Evolutionary conservation across 2,797 vertebrate species (phyloP), one percentile per base, ranked within the genome.

Genomic region (Spondyliosoma cantharus): DNA sequence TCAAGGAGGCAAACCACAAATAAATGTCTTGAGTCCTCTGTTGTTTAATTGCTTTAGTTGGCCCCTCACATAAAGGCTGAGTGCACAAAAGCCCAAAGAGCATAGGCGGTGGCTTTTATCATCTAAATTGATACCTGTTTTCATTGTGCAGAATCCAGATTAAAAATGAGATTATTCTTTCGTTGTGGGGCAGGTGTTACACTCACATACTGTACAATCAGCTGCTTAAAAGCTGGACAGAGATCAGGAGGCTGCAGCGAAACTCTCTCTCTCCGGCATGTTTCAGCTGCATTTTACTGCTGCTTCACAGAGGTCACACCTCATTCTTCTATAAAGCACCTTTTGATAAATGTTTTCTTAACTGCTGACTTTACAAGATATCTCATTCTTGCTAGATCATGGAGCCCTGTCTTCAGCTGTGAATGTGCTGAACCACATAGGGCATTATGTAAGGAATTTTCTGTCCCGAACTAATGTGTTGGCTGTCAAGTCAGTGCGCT

Each of bases 341-440:
- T 58, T 84, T 83, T 82, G 53, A 89, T 74, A 60, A 76, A 71
- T 74, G 57, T 59, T 81, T 87, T 74, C 77, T 79, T 72, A 72
- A 79, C 78, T 84, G 81, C 87, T 90, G 81, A 90, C 89, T 89
- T 86, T 80, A 92, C 78, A 82, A 88, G 88, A 84, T 87, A 82
- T 60, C 79, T 89, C 87, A 37, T 67, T 32, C 90, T 90, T 81
- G 81, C 87, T 79, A 73, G 87, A 90, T 88, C 65, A 46, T 49
- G 27, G 68, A 84, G 46, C 32, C 54, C 11, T 24, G 61, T 73
- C 80, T 72, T 60, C 66, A 76, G 71, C 68, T 78, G 46, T 66
- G 65, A 87, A 87, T 90, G 70, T 87, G 88, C 86, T 86, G 87
- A 88, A 84, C 86, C 84, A 81, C 82, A 48, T 88, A 89, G 20